Conservation (phyloP, 2,113 vertebrate species). For the Microtus oregoni region DNA sequence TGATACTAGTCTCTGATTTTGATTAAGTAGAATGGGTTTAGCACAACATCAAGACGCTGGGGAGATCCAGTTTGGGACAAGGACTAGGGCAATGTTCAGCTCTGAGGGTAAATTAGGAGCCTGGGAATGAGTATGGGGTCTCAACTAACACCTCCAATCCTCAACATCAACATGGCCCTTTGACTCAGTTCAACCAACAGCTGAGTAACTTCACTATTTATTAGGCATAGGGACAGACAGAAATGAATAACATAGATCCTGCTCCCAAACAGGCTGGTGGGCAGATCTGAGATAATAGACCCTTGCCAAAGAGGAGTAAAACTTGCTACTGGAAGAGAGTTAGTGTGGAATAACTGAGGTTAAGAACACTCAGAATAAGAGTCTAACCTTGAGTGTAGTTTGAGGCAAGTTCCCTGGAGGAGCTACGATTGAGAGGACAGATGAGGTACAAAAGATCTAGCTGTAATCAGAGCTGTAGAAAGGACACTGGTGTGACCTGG, state of each 20-base stretch:
- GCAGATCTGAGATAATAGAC: neutral
- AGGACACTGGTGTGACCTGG: neutral
- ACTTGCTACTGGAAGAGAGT: neutral
- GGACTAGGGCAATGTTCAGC: neutral
- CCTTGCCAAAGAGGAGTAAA: fast-evolving
- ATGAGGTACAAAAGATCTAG: neutral
- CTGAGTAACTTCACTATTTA: neutral
- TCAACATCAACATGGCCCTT: no score
- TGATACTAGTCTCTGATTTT: neutral
- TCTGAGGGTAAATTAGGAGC: neutral
- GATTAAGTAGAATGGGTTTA: neutral
- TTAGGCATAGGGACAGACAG: neutral
- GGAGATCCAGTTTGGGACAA: neutral
- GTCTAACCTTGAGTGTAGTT: neutral
- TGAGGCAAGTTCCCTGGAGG: neutral
- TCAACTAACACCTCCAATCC: neutral
- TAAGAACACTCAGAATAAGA: neutral
- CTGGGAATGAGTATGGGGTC: neutral
- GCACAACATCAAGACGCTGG: neutral
- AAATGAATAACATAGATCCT: neutral
- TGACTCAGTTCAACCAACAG: neutral
- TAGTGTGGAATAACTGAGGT: neutral
- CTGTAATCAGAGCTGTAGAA: neutral
- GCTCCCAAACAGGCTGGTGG: neutral
- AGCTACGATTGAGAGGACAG: neutral